Base-by-base conservation (phyloP, 2,888 invertebrate genomes). In the Alloscopus bannaensis region DNA sequence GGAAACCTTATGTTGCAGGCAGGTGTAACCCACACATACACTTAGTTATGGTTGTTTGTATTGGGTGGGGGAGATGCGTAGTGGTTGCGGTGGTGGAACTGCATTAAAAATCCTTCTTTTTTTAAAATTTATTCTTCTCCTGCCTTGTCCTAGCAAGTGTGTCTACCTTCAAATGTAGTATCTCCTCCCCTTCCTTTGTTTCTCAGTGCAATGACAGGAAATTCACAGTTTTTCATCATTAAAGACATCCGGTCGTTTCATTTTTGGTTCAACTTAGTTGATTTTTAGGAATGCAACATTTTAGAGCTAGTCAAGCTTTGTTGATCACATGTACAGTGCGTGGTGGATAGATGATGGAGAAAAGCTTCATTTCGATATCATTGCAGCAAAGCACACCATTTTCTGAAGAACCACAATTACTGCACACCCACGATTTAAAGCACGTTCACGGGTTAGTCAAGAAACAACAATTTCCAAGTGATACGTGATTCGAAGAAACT, bases 181-280 rank as follows among this genome's bases (percentile, higher is more conserved):
- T 64, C 76, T 59, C 80, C 80, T 47, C 80, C 80, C 76, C 76
- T 68, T 77, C 69, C 80, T 76, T 80, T 82, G 80, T 77, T 82
- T 50, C 80, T 80, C 66, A 72, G 69, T 68, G 79, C 45, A 80
- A 71, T 77, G 77, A 70, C 82, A 80, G 82, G 82, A 82, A 82
- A 77, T 71, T 72, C 82, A 50, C 40, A 60, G 65, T 80, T 80
- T 76, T 80, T 80, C 76, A 80, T 77, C 77, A 69, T 72, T 71
- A 79, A 77, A 77, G 77, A 82, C 82, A 82, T 82, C 82, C 82
- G 80, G 82, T 60, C 71, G 60, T 52, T 52, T 42, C 57, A 42
- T 59, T 75, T 45, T 76, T 76, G 36, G 80, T 80, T 80, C 75
- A 47, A 59, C 57, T 80, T 70, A 70, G 80, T 60, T 80, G 76